Base-by-base conservation (phyloP, 2,888 invertebrate species). In the Agrochola circellaris region DNA sequence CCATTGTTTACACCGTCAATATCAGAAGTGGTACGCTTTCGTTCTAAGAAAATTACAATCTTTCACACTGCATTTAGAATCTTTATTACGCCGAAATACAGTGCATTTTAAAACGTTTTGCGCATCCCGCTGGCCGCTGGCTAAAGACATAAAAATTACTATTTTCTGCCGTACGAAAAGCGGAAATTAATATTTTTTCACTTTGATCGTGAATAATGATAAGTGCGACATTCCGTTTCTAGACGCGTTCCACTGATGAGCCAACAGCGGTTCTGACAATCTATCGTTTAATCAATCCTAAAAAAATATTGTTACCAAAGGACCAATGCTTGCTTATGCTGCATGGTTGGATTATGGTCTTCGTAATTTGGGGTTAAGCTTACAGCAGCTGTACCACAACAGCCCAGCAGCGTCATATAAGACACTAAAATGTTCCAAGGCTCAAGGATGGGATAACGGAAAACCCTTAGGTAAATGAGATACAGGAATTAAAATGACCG, bases 101-200 rank as follows among this genome's bases (percentile, higher is more conserved):
- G 56, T 73, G 3, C 15, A 72, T 42, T 62, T 42, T 83, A 17
- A 60, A 65, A 30, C 23, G 48, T 38, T 42, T 45, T 42, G 17
- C n/a, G 4, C n/a, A 7, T 23, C 17, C 13, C n/a, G 1, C 42
- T 88, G 88, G 86, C 86, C 90, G n/a, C n/a, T n/a, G n/a, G n/a
- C 87, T 89, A 89, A 89, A 85, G 84, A 89, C 80, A 78, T 87
- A 84, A 87, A 83, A 84, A 90, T 90, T 84, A 54, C 82, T 66
- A 69, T 84, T 64, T 73, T 79, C 76, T 72, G 51, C 72, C 48
- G 9, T n/a, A 68, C 23, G 45, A 75, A 75, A 73, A 73, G 56
- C 66, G 84, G 84, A 84, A 62, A 84, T 84, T 83, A 75, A 64
- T 66, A 65, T 51, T 61, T 75, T 77, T 75, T 71, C 45, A 60